Base-by-base conservation (phyloP, 2,888 invertebrate genomes). In the Tiliacea citrago region DNA sequence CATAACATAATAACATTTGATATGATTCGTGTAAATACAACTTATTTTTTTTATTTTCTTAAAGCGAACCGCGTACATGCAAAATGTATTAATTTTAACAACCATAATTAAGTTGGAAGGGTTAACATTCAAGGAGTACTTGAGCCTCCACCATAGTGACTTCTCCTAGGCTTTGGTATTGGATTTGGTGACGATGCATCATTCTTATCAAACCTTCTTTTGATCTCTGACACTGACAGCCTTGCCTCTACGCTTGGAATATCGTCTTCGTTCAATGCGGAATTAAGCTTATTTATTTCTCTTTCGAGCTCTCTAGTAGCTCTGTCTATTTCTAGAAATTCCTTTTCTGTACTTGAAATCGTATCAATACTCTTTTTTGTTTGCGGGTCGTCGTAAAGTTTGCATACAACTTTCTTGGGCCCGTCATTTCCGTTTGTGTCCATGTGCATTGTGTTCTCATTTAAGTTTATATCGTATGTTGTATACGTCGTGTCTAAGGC, bases 101-200 rank as follows among this genome's bases (percentile, higher is more conserved):
- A 62, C 58, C 69, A 60, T 66, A n/a, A 39, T 71, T 73, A 62
- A 72, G 47, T 66, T 68, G 29, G 18, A 68, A 58, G 21, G 65
- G 57, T 73, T 82, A 60, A 73, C 45, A 68, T 77, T 89, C 84
- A 90, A 16, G 94, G 93, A 58, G 94, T 93, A 76, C 88, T 92
- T 13, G 93, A 90, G 69, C 92, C 94, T 68, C 92, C 94, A 55
- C 94, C 94, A 66, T 95, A 93, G 80, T 95, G 94, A 89, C 97
- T 97, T 88, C 97, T 94, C 87, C 97, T 95, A 4, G 97, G 97
- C 90, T 97, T 97, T 88, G 97, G 97, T 91, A 97, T 96, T 5
- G 97, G 97, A 92, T 97, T 96, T 73, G 96, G 96, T 66, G 95
- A 95, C n/a, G 94, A 93, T 62, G 89, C 91, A 67, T 96, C 96